Evolutionary conservation across 1,140 invertebrate genomes (phyloP).

Genomic region (Drosophila burlai): DNA sequence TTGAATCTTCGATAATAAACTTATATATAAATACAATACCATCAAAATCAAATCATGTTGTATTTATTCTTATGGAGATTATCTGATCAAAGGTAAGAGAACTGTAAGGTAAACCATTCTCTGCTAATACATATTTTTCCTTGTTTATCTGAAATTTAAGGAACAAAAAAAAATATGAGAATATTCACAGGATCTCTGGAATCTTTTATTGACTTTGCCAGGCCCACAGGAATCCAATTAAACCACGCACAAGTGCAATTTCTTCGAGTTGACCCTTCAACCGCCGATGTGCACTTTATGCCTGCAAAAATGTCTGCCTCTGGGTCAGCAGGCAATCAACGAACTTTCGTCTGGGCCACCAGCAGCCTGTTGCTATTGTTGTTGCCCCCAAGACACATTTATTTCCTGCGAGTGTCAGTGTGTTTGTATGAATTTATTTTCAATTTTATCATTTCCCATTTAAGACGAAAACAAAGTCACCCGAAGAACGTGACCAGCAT

Average conservation of each 20-base stretch:
- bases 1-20: conserved; percentile 79
- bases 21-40: conserved; percentile 43
- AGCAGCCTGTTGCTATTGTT: conserved; percentile 29
- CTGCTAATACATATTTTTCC: neutral
- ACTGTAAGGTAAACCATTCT: neutral
- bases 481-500: conserved; percentile 74
- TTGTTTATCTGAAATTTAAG: neutral
- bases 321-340: conserved; percentile 41
- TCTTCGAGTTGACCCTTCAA: conserved; percentile 13
- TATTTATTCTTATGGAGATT: neutral
- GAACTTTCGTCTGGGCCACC: conserved; percentile 59
- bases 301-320: conserved; percentile 18
- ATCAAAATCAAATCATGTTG: neutral
- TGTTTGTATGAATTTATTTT: conserved; percentile 72
- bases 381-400: conserved; percentile 30
- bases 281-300: conserved; percentile 30
- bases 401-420: conserved; percentile 25
- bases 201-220: neutral
- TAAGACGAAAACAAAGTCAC: conserved; percentile 83
- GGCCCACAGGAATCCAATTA: conserved; percentile 33
- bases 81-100: neutral
- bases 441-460: conserved; percentile 82
- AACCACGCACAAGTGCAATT: conserved; percentile 26
- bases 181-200: neutral
- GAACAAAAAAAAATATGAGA: neutral